Conservation (phyloP, 1,140 invertebrate genomes). For the Chironomus striatipennis region DNA sequence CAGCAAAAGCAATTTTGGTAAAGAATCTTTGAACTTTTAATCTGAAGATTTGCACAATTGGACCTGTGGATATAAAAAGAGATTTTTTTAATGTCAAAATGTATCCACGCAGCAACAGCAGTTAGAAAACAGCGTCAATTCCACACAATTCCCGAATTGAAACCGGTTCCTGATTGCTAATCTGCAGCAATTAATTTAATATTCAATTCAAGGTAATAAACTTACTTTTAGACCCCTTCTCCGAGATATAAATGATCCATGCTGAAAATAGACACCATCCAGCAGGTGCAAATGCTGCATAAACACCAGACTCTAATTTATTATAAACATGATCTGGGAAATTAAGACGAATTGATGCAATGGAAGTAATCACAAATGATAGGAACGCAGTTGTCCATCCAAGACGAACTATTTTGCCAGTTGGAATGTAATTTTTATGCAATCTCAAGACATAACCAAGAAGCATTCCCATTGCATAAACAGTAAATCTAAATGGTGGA, state of each 20-base stretch:
- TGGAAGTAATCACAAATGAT: constrained; percentile 47
- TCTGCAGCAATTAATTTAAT: no score
- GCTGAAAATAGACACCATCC: constrained; percentile 57
- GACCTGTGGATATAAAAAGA: constrained; percentile 24
- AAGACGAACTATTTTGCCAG: constrained; percentile 40
- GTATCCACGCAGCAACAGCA: constrained; percentile 30
- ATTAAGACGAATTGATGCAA: constrained; percentile 56
- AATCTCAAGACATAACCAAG: constrained; percentile 45
- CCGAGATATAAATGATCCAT: constrained; percentile 49
- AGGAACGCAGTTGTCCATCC: constrained; percentile 46
- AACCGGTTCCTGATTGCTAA: no score
- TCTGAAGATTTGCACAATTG: constrained; percentile 29
- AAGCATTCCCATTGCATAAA: constrained; percentile 53
- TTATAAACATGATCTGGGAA: constrained; percentile 55
- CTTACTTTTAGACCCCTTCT: constrained; percentile 44
- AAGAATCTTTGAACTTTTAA: constrained; percentile 33
- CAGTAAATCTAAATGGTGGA: constrained; percentile 49
- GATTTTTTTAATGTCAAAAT: neutral
- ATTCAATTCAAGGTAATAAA: no score
- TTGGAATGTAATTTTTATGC: constrained; percentile 32
- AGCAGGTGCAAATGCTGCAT: constrained; percentile 63
- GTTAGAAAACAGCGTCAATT: neutral
- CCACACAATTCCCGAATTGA: no score
- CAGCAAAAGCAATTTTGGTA: constrained; percentile 54
- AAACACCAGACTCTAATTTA: constrained; percentile 52